Conservation (phyloP, 2,113 vertebrate species). For the Larimichthys crocea region DNA sequence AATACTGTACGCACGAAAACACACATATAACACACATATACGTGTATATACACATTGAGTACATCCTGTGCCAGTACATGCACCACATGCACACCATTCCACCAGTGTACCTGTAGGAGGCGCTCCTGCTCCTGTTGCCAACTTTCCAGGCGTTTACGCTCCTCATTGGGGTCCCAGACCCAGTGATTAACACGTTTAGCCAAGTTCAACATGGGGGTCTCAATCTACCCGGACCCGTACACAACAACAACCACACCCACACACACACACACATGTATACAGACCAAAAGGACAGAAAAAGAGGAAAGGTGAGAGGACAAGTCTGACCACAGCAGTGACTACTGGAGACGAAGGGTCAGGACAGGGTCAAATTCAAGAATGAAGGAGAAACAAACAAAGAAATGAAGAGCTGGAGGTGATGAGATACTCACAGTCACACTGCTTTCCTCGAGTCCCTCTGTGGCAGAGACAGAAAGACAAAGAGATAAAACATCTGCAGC, state of each 20-base stretch:
- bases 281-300: conserved; percentile 74
- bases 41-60: conserved; percentile 21
- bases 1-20: background rate
- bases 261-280: conserved; percentile 37
- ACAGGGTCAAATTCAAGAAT: conserved; percentile 69
- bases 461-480: conserved; percentile 9
- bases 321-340: conserved; percentile 67
- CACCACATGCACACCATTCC: conserved; percentile 47
- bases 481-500: background rate
- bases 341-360: conserved; percentile 71
- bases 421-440: conserved; percentile 80
- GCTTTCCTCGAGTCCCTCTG: conserved; percentile 82
- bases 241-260: too few relatives aligned
- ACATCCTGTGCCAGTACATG: conserved; percentile 25
- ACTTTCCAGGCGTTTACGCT: conserved; percentile 93
- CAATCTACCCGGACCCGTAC: conserved; percentile 80
- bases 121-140: conserved; percentile 98
- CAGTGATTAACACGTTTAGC: conserved; percentile 92
- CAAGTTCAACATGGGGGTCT: conserved; percentile 87
- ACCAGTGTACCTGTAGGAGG: conserved; percentile 91
- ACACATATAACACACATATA: background rate
- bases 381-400: conserved; percentile 56
- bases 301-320: conserved; percentile 79
- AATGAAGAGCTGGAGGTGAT: background rate
- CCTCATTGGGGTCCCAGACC: conserved; percentile 98